Base-by-base conservation (phyloP, 92 coral and sea anemone genomes). In the Phenganax subtilis region DNA sequence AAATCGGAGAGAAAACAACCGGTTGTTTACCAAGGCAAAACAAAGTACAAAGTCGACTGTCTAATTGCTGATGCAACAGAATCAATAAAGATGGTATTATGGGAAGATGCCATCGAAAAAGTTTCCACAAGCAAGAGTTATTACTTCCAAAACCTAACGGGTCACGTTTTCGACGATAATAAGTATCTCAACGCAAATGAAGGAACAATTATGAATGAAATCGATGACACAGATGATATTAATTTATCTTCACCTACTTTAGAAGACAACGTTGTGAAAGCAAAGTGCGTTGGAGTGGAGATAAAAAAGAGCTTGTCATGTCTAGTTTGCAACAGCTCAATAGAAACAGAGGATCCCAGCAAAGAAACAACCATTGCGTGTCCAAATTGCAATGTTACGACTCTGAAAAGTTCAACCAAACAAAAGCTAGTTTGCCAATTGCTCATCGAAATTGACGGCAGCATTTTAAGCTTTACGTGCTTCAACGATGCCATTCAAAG, bases 221-320 rank as follows among this genome's bases (percentile, higher is more conserved):
- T 80, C 55, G 76, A n/a, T 51, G 84, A 80, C 76, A 44, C 64
- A 44, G 55, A 80, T 44, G 61, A 80, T 27, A 66, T 65, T 65
- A 80, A 80, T 54, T 62, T 80, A 60, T 52, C 73, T 55, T 62
- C 84, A 16, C 84, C 73, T 37, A 17, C 73, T 51, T 52, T 80
- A 75, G 62, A 80, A 54, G 76, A 80, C 84, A 62, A 80, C 76
- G 30, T 76, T 63, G 56, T 77, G 20, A 55, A 87, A 12, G 88
- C 89, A 75, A 75, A 80, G 81, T 83, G 91, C 70, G 77, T 86
- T 56, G 89, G 91, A n/a, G 85, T 88, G 31, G 86, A 90, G 54
- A 85, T 85, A 87, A 88, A 86, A 71, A 75, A 77, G 60, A 69
- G 71, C 57, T 63, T 81, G 56, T 83, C 89, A 30, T 85, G 91